Evolutionary conservation across 2,888 invertebrate species (phyloP), one percentile per base, ranked within the genome.

Genomic region (Drosophila bunnanda): DNA sequence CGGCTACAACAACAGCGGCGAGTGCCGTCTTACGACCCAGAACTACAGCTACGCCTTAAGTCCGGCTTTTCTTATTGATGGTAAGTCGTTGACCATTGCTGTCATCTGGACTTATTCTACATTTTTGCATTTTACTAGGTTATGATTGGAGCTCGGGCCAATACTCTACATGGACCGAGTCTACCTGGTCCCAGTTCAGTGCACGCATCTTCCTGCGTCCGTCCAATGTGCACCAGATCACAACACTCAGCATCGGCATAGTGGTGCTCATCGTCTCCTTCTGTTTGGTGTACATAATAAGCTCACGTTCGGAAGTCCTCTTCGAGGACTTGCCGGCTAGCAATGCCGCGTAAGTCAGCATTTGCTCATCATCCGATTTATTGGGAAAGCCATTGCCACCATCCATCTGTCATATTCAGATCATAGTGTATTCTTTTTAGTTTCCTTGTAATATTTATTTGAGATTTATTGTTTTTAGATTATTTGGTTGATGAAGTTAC

Each of bases 131-230:
- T 3, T 32, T 53, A 68, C 4, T 79, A 96, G 96, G 94, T 87
- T 97, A 97, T 89, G 94, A 97, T 89, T 95, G 96, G 94, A 93
- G 93, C 22, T 96, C 96, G 0, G 95, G 95, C 15, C 78, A 93
- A 81, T 98, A 95, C 92, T 97, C 97, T 6, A 95, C 97, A 13
- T 98, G 98, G 98, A 95, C 97, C 22, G 98, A 98, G 93, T 97
- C 97, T 0, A 95, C 96, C 44, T 98, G 98, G 97, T 93, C 94
- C 62, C 93, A 94, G 61, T 94, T 97, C 81, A 94, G 94, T 81
- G 95, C 96, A 70, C 94, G 96, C 75, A 94, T 98, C 93, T 97
- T 97, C 92, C 93, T 98, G 66, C 93, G 95, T 82, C 96, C 97
- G 73, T 92, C 93, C 70, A 88, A 81, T 62, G 77, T 89, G 25